phyloP scores from a whole-genome alignment of 2,113 vertebrate species.

The Isurus oxyrinchus region DNA sequence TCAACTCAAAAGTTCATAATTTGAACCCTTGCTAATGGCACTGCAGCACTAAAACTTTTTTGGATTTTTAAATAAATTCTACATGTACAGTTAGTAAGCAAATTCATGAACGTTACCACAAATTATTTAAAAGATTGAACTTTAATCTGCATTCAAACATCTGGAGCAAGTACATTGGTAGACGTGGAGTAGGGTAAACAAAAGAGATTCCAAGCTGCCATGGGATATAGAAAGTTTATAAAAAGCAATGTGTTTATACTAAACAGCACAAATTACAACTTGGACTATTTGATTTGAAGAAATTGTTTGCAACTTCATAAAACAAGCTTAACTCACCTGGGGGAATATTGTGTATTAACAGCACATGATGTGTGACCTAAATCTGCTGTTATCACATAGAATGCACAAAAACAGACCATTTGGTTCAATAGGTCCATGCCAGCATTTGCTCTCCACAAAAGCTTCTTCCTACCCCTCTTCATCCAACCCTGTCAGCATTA shows the following conservation, averaged over 20 bases:
- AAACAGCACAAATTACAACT: background rate
- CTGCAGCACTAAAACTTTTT: background rate
- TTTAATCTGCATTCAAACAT: background rate
- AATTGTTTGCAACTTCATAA: background rate
- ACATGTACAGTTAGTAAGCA: background rate
- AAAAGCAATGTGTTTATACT: background rate
- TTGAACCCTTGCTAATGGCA: background rate
- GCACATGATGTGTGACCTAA: background rate
- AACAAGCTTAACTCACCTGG: background rate
- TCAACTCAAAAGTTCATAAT: background rate
- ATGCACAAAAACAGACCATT: background rate
- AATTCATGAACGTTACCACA: background rate
- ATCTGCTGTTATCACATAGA: background rate
- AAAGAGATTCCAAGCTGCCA: background rate
- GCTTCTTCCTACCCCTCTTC: background rate
- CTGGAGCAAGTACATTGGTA: background rate
- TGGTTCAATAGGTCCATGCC: background rate
- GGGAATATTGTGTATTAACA: background rate
- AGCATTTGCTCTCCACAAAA: background rate
- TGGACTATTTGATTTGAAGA: background rate
- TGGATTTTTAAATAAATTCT: background rate
- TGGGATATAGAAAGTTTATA: background rate
- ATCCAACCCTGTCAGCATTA: background rate
- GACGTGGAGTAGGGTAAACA: background rate
- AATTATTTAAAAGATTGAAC: background rate